Evolutionary conservation across 2,797 vertebrate species (phyloP), one percentile per base, ranked within the genome.

Genomic region (Parauchenoglanis punctatus): DNA sequence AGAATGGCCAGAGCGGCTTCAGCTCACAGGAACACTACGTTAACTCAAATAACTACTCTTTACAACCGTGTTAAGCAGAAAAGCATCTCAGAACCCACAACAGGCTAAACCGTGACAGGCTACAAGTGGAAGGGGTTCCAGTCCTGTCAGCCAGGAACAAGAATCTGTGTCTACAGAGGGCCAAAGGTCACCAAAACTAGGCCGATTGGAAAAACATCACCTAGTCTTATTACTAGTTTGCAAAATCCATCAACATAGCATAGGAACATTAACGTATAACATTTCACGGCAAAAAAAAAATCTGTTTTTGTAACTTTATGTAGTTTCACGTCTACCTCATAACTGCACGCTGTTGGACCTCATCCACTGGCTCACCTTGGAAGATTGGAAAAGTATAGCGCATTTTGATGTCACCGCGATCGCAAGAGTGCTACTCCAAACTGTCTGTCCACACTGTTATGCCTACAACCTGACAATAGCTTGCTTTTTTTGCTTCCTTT

Each of bases 281-380:
- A 0, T 86, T 77, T 56, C 6, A 68, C 75, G 12, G 28, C 2
- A 11, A 11, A 13, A 44, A 61, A 35, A 54, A 31, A 61, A 56
- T 28, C 2, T 13, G 56, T 35, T 83, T 23, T 40, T 56, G 2
- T 49, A 73, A 35, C 63, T 59, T 31, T 65, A 81, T 23, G 68
- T 46, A 18, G 31, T 15, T 72, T 63, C 81, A 85, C 7, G 93
- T 92, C 78, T 96, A 96, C 95, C 95, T 96, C 91, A 93, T 93
- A 81, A 95, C 92, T 23, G 92, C 91, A 93, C 93, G 94, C 87
- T 94, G 93, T 88, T 95, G 94, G 91, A 95, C 93, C 28, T 94
- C 93, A 86, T 95, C 91, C 94, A 94, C 94, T 90, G 94, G 93
- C 86, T 95, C 94, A 85, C 89, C 91, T n/a, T 91, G 89, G 92